phyloP scores from a whole-genome alignment of 2,888 invertebrate species.

The Dicyrtoma fusca region DNA sequence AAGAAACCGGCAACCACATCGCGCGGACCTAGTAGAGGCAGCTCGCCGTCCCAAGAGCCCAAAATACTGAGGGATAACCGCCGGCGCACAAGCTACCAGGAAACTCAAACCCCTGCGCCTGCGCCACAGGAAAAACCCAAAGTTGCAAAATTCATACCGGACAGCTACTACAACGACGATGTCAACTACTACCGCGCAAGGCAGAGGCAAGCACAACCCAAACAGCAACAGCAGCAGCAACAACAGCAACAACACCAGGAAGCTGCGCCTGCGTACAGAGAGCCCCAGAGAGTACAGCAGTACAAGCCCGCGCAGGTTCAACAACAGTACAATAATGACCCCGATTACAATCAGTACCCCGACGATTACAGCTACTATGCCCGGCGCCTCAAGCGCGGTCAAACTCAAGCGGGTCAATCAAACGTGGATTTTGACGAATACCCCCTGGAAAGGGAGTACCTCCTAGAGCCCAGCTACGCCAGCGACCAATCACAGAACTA shows the following conservation, averaged over 20 bases:
- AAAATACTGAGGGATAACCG: constrained; percentile 33
- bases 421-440: constrained; percentile 27
- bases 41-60: constrained; percentile 17
- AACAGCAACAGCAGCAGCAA: neutral
- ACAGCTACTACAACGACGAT: too few species aligned
- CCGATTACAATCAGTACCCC: constrained; percentile 16
- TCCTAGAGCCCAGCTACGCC: constrained; percentile 38
- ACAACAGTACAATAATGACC: too few species aligned
- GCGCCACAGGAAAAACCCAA: too few species aligned
- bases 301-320: constrained; percentile 2
- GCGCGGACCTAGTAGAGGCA: neutral
- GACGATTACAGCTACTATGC: constrained; percentile 33
- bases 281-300: too few species aligned
- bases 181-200: too few species aligned
- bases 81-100: neutral
- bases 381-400: constrained; percentile 32
- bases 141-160: too few species aligned
- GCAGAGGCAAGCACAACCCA: neutral
- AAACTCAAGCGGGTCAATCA: neutral
- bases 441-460: constrained; percentile 31
- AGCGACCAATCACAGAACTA: constrained; percentile 19
- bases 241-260: constrained; percentile 2
- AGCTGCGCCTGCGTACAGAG: neutral
- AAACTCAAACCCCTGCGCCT: too few species aligned
- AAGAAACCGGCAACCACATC: neutral